Base-by-base conservation (phyloP, 2,113 vertebrate species). In the Labrus mixtus region DNA sequence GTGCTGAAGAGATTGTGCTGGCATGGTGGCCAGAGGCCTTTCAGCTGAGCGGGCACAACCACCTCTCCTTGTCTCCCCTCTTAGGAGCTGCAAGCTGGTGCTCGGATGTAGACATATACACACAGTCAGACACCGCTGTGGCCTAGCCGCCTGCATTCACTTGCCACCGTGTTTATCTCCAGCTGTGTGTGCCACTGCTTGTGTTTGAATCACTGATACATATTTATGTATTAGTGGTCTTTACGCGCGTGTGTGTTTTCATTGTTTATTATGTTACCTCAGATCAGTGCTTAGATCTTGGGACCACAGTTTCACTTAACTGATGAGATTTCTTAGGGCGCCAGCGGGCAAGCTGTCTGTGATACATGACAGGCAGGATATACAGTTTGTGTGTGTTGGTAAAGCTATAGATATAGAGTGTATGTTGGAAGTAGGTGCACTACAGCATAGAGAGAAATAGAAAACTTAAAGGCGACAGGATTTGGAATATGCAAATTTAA, bases 21-120 rank as follows among this genome's bases (percentile, higher is more conserved):
- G 91, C 93, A 89, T 93, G 90, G 91, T 93, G 89, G 90, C 93
- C 92, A 92, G 88, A 89, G 93, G 93, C 90, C 79, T 87, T 93
- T 90, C 72, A 76, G 85, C 68, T 84, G 78, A 81, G 73, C 54
- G 77, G 83, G 88, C 78, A 77, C 70, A 76, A 79, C 89, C 87
- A 85, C 81, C 82, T 91, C 90, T 83, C 56, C 65, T 37, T 55
- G 73, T 58, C 62, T 55, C 60, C 73, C 64, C 76, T 76, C 78
- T 67, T 45, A 83, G 73, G 65, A 82, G 71, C 81, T 15, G 58
- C 74, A 55, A 67, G 71, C 84, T 91, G 87, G 90, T 90, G 89
- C 78, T 88, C 55, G 54, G 68, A 85, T 76, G 66, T 62, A 20
- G 81, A 82, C 58, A 55, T 68, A 71, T 19, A 20, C n/a, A 3